phyloP scores from a whole-genome alignment of 2,888 invertebrate species.

The Lycaena phlaeas region DNA sequence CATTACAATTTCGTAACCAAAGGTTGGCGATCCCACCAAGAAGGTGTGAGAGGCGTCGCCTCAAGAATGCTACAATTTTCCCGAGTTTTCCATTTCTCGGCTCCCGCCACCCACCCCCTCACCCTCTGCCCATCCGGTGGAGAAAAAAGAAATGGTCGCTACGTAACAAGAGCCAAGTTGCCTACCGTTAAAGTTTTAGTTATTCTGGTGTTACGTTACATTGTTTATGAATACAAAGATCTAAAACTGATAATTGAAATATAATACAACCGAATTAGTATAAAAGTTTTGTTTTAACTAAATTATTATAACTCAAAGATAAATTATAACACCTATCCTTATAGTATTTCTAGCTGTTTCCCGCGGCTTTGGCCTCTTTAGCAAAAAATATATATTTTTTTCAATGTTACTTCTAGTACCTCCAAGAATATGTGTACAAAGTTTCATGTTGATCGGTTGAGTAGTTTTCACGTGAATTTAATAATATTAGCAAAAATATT shows the following conservation, averaged over 20 bases:
- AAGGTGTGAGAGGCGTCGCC: conserved; percentile 71
- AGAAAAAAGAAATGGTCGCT: conserved; percentile 58
- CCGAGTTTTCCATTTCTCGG: conserved; percentile 72
- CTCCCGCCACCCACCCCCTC: conserved; percentile 36
- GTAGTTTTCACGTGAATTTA: too few species aligned
- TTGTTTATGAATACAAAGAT: background rate
- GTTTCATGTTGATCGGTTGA: too few species aligned
- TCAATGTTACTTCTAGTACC: too few species aligned
- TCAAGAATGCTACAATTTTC: conserved; percentile 75
- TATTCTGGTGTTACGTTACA: conserved; percentile 5
- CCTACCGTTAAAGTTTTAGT: background rate
- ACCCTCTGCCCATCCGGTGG: conserved; percentile 27
- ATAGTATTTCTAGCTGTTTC: too few species aligned
- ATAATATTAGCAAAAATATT: too few species aligned
- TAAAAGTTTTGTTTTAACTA: too few species aligned
- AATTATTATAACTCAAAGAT: too few species aligned
- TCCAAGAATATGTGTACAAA: too few species aligned
- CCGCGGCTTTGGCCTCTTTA: too few species aligned
- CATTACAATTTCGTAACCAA: conserved; percentile 24
- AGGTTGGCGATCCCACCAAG: conserved; percentile 44
- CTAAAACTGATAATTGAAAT: conserved; percentile 3
- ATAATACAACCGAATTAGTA: too few species aligned
- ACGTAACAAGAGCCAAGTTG: conserved; percentile 29
- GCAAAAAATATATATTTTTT: too few species aligned
- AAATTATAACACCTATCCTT: too few species aligned